A percentile compares a stretch with the other conserved stretches of the same genome.
Conservation (phyloP, 2,888 invertebrate genomes). For the Tuberolachnus salignus region DNA sequence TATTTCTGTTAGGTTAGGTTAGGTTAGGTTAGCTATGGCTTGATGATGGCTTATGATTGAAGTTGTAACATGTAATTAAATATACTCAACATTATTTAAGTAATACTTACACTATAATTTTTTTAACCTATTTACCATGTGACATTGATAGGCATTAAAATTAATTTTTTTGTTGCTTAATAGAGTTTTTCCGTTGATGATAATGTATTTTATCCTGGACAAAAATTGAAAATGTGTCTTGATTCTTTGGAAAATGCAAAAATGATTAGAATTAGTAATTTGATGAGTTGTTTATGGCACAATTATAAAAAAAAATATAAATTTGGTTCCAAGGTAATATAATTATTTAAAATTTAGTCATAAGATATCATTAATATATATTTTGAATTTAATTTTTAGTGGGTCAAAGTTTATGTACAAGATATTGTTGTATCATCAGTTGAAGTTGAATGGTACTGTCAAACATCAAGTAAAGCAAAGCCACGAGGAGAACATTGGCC, state of each 20-base stretch:
- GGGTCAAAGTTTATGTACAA: slow-evolving; percentile 76
- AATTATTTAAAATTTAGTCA: background rate
- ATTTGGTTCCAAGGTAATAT: slow-evolving; percentile 23
- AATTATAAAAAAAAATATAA: slow-evolving; percentile 46
- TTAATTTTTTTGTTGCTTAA: background rate
- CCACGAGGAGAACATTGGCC: slow-evolving; percentile 70
- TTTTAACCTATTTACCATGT: background rate
- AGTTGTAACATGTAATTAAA: no score
- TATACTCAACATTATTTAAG: no score
- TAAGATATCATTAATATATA: background rate
- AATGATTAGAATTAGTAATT: slow-evolving; percentile 20
- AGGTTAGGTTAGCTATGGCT: no score
- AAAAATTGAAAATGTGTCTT: slow-evolving; percentile 53
- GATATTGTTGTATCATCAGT: slow-evolving; percentile 80
- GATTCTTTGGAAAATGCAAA: slow-evolving; percentile 44
- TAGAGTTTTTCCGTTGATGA: slow-evolving; percentile 53
- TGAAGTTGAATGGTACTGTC: slow-evolving; percentile 87
- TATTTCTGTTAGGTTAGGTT: no score
- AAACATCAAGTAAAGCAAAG: slow-evolving; percentile 70
- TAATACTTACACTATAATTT: no score
- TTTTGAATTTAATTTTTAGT: slow-evolving; percentile 18
- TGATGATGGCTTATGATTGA: no score
- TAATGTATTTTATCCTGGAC: slow-evolving; percentile 46
- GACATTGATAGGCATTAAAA: background rate
- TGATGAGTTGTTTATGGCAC: slow-evolving; percentile 32